Conservation (phyloP, 1,140 invertebrate genomes). For the Bombus terrestris region DNA sequence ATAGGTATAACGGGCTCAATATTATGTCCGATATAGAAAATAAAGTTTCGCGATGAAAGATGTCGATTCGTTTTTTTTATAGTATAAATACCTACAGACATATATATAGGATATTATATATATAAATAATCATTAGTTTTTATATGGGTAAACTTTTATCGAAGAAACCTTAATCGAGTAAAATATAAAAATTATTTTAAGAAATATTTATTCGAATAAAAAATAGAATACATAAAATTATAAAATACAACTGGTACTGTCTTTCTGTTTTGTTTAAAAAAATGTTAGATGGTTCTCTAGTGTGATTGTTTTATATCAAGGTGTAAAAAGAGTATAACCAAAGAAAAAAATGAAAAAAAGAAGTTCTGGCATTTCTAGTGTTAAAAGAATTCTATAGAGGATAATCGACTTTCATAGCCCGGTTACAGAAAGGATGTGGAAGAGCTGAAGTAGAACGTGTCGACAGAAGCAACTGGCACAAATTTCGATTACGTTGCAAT, state of each 20-base stretch:
- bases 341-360: not conserved
- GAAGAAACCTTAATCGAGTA: not conserved
- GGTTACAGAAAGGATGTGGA: conserved; percentile 26
- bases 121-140: too few relatives aligned
- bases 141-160: not conserved
- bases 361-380: not conserved
- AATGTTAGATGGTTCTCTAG: not conserved
- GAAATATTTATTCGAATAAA: too few relatives aligned
- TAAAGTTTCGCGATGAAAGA: not conserved
- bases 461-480: conserved; percentile 28
- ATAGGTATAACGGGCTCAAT: not conserved
- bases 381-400: not conserved
- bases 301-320: not conserved
- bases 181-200: not conserved
- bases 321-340: too few relatives aligned
- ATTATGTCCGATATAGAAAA: not conserved
- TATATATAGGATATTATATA: too few relatives aligned
- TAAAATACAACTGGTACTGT: not conserved
- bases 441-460: conserved; percentile 39
- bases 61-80: not conserved
- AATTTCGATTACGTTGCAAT: conserved; percentile 36
- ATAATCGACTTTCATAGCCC: conserved; percentile 25
- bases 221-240: too few relatives aligned
- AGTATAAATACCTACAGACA: not conserved
- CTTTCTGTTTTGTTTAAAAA: not conserved